Conservation (phyloP, 2,113 vertebrate genomes). For the Hiodon alosoides region DNA sequence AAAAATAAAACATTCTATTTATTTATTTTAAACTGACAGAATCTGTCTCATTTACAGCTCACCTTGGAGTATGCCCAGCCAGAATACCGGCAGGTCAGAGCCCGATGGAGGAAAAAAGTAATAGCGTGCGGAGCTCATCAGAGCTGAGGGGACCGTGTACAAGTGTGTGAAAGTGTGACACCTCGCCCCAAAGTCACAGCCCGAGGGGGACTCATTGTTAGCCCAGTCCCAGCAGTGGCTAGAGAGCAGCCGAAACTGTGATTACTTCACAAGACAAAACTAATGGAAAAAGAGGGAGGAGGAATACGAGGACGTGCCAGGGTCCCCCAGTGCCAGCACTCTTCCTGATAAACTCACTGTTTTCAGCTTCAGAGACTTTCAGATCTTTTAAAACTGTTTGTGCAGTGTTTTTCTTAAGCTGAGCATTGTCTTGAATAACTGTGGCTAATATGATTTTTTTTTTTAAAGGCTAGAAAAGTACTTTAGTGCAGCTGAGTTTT, state of each 20-base stretch:
- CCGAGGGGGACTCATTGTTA: slow-evolving; percentile 30
- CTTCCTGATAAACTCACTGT: background rate
- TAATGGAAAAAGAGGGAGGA: slow-evolving; percentile 37
- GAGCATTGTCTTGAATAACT: too few species aligned
- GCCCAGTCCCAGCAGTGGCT: slow-evolving; percentile 11
- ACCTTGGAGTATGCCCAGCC: too few species aligned
- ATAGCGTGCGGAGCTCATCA: background rate
- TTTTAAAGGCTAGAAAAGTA: too few species aligned
- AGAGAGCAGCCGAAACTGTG: slow-evolving; percentile 27
- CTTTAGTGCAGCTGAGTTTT: too few species aligned
- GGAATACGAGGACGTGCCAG: background rate
- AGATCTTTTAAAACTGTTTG: too few species aligned
- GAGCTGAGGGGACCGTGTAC: slow-evolving; percentile 10
- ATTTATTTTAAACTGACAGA: too few species aligned
- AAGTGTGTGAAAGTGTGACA: background rate
- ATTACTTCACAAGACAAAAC: slow-evolving; percentile 34
- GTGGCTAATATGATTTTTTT: too few species aligned
- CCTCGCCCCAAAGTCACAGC: slow-evolving; percentile 19
- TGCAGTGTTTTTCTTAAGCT: too few species aligned
- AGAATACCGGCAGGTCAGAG: too few species aligned
- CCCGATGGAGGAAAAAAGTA: too few species aligned
- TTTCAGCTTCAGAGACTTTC: background rate
- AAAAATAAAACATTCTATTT: too few species aligned
- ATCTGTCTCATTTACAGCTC: too few species aligned
- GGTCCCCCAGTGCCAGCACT: background rate